Evolutionary conservation across 2,113 vertebrate genomes (phyloP).

Genomic region (Phocoena phocoena): DNA sequence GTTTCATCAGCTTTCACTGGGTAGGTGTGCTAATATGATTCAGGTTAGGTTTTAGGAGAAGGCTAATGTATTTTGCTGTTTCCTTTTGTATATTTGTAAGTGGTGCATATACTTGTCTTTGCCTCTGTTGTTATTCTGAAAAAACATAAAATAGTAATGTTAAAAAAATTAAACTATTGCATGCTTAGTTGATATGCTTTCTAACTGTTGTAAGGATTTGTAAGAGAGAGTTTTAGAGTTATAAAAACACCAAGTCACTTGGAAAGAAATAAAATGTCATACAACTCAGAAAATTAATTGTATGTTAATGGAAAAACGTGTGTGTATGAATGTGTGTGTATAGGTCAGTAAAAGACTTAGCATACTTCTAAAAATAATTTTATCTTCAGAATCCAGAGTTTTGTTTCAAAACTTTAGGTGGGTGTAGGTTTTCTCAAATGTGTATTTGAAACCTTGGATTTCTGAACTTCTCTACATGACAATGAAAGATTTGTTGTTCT

Average conservation of each 20-base stretch:
- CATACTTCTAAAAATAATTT: conserved; percentile 57
- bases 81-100: not conserved
- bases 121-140: not conserved
- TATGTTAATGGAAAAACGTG: conserved; percentile 10
- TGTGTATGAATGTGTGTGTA: not conserved
- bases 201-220: conserved; percentile 17
- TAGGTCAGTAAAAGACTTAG: conserved; percentile 48
- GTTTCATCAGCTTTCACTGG: not conserved
- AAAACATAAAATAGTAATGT: not conserved
- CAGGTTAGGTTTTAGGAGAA: not conserved
- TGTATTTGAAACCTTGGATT: not conserved
- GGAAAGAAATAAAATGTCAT: conserved; percentile 49
- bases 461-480: conserved; percentile 23
- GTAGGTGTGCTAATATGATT: not conserved
- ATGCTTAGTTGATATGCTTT: conserved; percentile 1
- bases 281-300: not conserved
- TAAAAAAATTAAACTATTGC: not conserved
- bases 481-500: conserved; percentile 43
- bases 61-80: not conserved
- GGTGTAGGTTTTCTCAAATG: conserved; percentile 20
- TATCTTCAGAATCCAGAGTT: conserved; percentile 16
- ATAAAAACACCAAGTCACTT: not conserved
- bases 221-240: conserved; percentile 36
- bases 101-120: not conserved
- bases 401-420: conserved; percentile 61